Percentiles rank a stretch among this genome's conserved stretches.
phyloP scores from a whole-genome alignment of 2,797 vertebrate species.

The Gephyroberyx darwinii region DNA sequence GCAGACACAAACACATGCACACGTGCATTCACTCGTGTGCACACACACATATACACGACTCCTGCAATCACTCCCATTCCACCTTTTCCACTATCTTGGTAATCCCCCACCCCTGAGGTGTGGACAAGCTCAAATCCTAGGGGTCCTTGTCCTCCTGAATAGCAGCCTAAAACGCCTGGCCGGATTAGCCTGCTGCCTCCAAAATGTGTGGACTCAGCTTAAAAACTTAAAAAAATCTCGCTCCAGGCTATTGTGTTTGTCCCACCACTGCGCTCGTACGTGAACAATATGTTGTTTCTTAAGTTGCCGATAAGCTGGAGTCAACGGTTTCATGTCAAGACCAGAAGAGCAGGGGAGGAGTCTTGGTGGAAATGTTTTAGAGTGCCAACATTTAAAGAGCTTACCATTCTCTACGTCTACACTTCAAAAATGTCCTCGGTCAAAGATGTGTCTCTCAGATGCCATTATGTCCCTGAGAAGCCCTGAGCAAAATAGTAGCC shows the following conservation, averaged over 20 bases:
- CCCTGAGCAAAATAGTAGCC: background rate
- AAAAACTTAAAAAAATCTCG: constrained; percentile 73
- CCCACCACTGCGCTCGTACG: constrained; percentile 61
- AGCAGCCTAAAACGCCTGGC: constrained; percentile 77
- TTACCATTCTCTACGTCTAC: background rate
- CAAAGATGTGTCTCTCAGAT: constrained; percentile 10
- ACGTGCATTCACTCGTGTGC: constrained; percentile 7
- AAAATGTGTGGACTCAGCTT: constrained; percentile 82
- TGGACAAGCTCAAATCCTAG: constrained; percentile 80
- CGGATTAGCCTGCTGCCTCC: constrained; percentile 73
- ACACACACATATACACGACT: constrained; percentile 45
- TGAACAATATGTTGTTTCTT: constrained; percentile 77
- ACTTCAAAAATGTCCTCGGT: background rate
- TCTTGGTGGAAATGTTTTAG: constrained; percentile 53
- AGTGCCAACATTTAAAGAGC: background rate
- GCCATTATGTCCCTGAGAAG: background rate
- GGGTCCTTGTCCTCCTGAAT: constrained; percentile 80
- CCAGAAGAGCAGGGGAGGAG: constrained; percentile 30
- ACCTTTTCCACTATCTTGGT: constrained; percentile 70
- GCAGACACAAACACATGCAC: constrained; percentile 34
- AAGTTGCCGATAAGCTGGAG: constrained; percentile 71
- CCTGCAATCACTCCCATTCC: constrained; percentile 59
- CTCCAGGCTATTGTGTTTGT: constrained; percentile 68
- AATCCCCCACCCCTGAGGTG: constrained; percentile 81
- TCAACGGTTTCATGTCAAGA: constrained; percentile 71